Percentiles rank a stretch among this genome's conserved stretches.
Evolutionary conservation across 2,797 vertebrate genomes (phyloP).

Genomic region (Thamnophis elegans): DNA sequence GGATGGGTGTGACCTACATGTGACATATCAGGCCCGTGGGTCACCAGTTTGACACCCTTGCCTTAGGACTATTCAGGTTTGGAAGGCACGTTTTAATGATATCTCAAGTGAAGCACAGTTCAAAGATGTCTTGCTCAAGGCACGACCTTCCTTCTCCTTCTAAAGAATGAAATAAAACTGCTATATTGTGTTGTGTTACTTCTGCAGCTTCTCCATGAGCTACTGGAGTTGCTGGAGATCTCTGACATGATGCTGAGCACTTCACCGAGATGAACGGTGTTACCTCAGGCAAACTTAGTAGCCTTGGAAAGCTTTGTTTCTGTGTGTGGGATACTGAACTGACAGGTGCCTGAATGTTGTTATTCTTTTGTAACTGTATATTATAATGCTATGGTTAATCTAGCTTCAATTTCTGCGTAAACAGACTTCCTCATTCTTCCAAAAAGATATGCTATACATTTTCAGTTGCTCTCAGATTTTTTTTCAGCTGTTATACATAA

Average conservation of each 20-base stretch:
- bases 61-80: background rate
- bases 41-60: too few species aligned
- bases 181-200: background rate
- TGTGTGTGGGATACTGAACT: background rate
- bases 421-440: constrained; percentile 9
- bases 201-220: background rate
- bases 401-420: background rate
- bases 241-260: background rate
- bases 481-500: background rate
- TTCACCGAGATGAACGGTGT: background rate
- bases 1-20: too few species aligned
- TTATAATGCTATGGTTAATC: background rate
- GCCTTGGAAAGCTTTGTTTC: background rate
- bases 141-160: background rate
- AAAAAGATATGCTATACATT: background rate
- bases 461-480: background rate
- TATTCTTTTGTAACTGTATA: background rate
- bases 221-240: background rate
- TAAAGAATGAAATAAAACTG: background rate
- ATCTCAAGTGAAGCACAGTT: background rate
- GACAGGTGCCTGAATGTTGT: background rate
- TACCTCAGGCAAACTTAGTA: background rate
- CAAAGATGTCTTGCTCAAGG: background rate
- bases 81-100: background rate
- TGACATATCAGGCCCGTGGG: too few species aligned